Percentiles rank a stretch among this genome's conserved stretches.
These are phyloP conservation scores for Platycnemis pennipes DNA, from an alignment of 2,888 invertebrate genomes.

Conservation along the genomic window DNA sequence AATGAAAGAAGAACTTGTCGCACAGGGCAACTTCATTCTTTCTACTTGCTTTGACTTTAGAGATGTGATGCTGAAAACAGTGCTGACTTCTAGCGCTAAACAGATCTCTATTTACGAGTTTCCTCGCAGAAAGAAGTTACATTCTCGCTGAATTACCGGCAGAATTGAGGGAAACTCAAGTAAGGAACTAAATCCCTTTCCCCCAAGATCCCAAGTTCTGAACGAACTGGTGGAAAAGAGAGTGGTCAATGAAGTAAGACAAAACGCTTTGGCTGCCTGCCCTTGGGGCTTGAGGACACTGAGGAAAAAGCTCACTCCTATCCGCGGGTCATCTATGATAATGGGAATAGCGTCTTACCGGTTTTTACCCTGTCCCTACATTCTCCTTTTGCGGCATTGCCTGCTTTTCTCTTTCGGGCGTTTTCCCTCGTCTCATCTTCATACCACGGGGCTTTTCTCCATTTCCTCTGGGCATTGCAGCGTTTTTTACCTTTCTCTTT, in stretches of 20 bases:
- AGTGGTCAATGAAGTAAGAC: conserved; percentile 2
- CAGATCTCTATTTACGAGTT: neutral
- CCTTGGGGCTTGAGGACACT: neutral
- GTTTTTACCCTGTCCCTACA: neutral
- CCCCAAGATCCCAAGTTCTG: no score
- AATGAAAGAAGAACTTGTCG: neutral
- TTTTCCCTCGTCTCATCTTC: neutral
- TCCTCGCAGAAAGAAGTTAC: neutral
- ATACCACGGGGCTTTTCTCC: neutral
- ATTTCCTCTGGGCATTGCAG: neutral
- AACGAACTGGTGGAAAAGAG: neutral
- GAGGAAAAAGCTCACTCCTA: neutral
- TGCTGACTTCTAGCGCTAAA: neutral
- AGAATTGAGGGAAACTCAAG: neutral
- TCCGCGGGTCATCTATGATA: conserved; percentile 26
- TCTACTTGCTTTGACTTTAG: neutral
- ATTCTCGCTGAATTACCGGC: neutral
- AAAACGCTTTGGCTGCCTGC: neutral
- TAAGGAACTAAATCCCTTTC: neutral
- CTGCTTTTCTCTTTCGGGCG: neutral
- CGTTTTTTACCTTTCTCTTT: neutral
- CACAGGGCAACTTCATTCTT: neutral
- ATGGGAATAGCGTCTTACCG: conserved; percentile 21
- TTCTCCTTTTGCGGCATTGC: neutral
- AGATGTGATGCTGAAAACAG: neutral